Percentiles rank a stretch among this genome's conserved stretches.
These are phyloP conservation scores for Eurytoma adleriae DNA, from an alignment of 2,888 invertebrate species.

Conservation along the genomic window DNA sequence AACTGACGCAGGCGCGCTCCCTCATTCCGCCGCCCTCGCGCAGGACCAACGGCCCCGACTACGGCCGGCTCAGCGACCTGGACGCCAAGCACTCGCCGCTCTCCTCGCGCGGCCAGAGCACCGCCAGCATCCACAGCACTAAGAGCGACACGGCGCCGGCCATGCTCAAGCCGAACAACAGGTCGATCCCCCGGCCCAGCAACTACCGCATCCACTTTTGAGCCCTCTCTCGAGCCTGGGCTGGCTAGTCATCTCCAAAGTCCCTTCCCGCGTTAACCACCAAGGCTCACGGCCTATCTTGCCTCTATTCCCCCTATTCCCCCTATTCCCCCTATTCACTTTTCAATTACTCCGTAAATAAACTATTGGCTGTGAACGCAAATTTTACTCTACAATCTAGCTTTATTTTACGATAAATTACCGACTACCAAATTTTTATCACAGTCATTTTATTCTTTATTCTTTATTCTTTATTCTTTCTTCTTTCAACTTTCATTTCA, in stretches of 20 bases:
- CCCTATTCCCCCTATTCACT: no score
- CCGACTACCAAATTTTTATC: no score
- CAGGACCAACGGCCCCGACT: constrained; percentile 77
- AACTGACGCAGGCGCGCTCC: constrained; percentile 77
- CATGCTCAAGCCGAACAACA: constrained; percentile 61
- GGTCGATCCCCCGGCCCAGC: constrained; percentile 80
- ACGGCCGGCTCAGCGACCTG: constrained; percentile 79
- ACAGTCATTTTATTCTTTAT: no score
- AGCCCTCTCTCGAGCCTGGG: no score
- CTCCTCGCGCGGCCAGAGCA: constrained; percentile 70
- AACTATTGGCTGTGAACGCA: constrained; percentile 54
- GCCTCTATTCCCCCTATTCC: no score
- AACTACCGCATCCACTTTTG: constrained; percentile 88
- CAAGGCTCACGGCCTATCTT: no score
- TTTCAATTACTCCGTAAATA: no score
- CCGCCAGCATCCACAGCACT: constrained; percentile 74
- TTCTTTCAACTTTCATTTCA: constrained; percentile 30
- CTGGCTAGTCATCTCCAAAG: constrained; percentile 76
- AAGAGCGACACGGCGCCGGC: constrained; percentile 78
- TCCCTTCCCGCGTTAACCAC: no score
- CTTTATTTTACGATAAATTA: constrained; percentile 44
- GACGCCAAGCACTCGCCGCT: constrained; percentile 48
- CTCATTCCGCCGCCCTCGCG: constrained; percentile 78
- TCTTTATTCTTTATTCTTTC: no score
- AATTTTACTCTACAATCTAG: constrained; percentile 34